Evolutionary conservation across 2,888 invertebrate genomes (phyloP).

Genomic region (Lucinisca nassula): DNA sequence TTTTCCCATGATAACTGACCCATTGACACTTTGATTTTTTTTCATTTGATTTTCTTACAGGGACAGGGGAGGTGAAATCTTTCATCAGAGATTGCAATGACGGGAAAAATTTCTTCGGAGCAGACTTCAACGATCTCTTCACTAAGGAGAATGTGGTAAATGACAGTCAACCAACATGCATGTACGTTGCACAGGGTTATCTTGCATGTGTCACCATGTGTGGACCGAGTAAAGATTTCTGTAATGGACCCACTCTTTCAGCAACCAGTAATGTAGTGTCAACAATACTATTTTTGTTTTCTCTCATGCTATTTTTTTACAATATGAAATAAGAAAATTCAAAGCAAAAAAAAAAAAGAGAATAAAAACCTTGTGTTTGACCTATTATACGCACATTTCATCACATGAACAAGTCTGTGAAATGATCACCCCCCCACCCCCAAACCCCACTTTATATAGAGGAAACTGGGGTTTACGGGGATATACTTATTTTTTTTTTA

Average conservation of each 20-base stretch:
- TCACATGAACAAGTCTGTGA: no score
- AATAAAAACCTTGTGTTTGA: no score
- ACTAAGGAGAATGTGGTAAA: not conserved
- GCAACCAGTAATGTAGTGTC: not conserved
- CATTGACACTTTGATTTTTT: not conserved
- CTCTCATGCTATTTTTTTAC: no score
- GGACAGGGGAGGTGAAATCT: no score
- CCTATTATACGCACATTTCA: no score
- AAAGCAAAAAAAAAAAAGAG: no score
- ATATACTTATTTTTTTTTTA: no score
- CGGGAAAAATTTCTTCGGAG: not conserved
- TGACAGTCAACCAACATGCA: slow-evolving; percentile 61
- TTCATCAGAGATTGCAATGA: not conserved
- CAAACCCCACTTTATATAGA: no score
- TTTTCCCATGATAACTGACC: not conserved
- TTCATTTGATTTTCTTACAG: not conserved
- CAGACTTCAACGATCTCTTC: not conserved
- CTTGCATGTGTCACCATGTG: slow-evolving; percentile 52
- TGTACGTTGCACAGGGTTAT: slow-evolving; percentile 49
- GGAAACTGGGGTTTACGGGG: no score
- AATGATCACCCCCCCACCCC: no score
- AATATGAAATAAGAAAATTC: no score
- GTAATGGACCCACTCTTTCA: slow-evolving; percentile 46
- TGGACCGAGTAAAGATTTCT: slow-evolving; percentile 32
- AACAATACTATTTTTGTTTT: not conserved